phyloP scores from a whole-genome alignment of 2,113 vertebrate species.

The Otis tarda region DNA sequence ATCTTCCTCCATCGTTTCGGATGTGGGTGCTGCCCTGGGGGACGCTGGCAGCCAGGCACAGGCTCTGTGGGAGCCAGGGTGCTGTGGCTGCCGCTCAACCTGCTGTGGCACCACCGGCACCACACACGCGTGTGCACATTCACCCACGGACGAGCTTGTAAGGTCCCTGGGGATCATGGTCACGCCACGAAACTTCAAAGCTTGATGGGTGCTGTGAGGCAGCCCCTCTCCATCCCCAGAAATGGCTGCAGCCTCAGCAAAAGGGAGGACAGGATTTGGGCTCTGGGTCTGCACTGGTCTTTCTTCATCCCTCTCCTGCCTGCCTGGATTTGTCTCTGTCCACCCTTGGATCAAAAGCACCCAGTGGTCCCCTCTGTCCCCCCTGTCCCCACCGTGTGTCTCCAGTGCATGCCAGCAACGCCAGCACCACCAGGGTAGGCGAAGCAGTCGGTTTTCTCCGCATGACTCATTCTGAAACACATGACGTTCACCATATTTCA shows the following conservation, averaged over 20 bases:
- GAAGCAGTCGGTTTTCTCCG: not conserved
- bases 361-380: not conserved
- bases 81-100: not conserved
- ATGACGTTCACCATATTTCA: slow-evolving; percentile 28
- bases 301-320: not conserved
- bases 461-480: slow-evolving; percentile 40
- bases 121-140: rapidly evolving
- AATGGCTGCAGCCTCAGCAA: not conserved
- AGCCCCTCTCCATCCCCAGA: not conserved
- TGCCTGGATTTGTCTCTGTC: not conserved
- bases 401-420: rapidly evolving
- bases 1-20: not conserved
- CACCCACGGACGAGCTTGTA: rapidly evolving
- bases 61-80: not conserved
- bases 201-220: not conserved
- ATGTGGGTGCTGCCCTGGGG: not conserved
- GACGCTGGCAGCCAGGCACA: not conserved
- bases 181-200: not conserved
- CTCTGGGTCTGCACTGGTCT: not conserved
- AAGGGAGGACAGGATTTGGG: not conserved
- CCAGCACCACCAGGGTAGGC: not conserved
- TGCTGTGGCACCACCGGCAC: rapidly evolving
- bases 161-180: not conserved
- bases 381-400: too few relatives aligned
- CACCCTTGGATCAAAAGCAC: not conserved